phyloP scores from a whole-genome alignment of 1,140 invertebrate species.

The Octopus bimaculoides region DNA sequence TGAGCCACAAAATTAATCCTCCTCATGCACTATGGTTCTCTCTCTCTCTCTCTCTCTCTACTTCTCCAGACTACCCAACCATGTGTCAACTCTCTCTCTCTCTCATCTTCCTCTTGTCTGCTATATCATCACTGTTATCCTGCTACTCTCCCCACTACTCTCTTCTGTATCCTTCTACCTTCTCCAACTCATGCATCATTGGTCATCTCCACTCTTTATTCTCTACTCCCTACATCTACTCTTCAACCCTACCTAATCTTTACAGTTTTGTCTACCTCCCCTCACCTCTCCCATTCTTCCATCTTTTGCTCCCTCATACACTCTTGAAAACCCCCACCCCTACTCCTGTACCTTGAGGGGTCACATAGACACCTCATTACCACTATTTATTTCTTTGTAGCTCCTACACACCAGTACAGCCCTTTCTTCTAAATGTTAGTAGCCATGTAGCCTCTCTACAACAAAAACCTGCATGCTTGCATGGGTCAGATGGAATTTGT shows the following conservation, averaged over 20 bases:
- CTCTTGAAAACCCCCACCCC: background rate
- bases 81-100: background rate
- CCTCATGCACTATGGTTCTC: background rate
- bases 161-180: background rate
- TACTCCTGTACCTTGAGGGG: too few species aligned
- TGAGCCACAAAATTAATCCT: background rate
- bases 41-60: background rate
- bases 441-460: too few species aligned
- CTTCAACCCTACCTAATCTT: background rate
- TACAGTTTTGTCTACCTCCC: background rate
- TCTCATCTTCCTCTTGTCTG: background rate
- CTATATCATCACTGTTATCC: background rate
- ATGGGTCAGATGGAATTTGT: too few species aligned
- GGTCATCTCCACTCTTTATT: background rate
- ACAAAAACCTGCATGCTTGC: too few species aligned
- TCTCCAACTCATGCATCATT: background rate
- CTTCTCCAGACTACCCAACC: background rate
- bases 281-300: background rate
- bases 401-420: too few species aligned
- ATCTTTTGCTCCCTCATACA: background rate
- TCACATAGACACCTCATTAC: too few species aligned
- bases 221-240: background rate
- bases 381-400: too few species aligned
- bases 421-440: too few species aligned
- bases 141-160: background rate